A percentile compares a stretch with the other conserved stretches of the same genome.
Conservation (phyloP, 2,888 invertebrate genomes). For the Lasius platythorax region DNA sequence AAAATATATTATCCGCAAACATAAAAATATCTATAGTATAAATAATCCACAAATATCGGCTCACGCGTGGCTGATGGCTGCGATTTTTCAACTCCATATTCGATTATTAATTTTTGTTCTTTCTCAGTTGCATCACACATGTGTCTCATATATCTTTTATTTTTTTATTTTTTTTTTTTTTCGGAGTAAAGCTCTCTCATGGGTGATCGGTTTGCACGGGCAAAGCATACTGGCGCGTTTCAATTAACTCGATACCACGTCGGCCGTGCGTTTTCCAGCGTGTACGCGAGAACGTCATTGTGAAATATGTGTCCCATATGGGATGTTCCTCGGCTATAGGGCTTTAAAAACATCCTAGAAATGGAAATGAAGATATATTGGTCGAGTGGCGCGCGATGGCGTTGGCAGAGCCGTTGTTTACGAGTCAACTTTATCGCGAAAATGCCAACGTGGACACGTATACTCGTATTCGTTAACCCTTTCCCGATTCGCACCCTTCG, state of each 20-base stretch:
- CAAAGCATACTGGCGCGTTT: constrained; percentile 66
- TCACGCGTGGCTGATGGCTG: neutral
- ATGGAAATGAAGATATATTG: constrained; percentile 81
- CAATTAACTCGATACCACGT: constrained; percentile 72
- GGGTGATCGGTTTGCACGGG: constrained; percentile 62
- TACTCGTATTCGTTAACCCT: constrained; percentile 42
- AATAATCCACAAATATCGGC: neutral
- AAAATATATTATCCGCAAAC: neutral
- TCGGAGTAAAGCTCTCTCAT: constrained; percentile 55
- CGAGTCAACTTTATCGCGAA: constrained; percentile 80
- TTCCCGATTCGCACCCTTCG: neutral
- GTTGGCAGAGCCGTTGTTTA: constrained; percentile 80
- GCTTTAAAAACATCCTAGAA: constrained; percentile 77
- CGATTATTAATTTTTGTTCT: constrained; percentile 44
- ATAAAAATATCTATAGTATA: neutral
- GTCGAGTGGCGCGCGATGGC: constrained; percentile 64
- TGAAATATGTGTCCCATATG: constrained; percentile 82
- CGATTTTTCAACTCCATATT: constrained; percentile 9
- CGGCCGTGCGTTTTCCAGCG: constrained; percentile 67
- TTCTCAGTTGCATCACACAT: constrained; percentile 19
- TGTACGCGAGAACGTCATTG: constrained; percentile 73
- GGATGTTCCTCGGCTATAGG: constrained; percentile 78
- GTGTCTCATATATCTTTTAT: constrained; percentile 17
- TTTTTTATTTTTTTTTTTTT: constrained; percentile 31
- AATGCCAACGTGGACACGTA: constrained; percentile 57